Conservation (phyloP, 2,888 invertebrate species). For the Dolichopus griseipennis region DNA sequence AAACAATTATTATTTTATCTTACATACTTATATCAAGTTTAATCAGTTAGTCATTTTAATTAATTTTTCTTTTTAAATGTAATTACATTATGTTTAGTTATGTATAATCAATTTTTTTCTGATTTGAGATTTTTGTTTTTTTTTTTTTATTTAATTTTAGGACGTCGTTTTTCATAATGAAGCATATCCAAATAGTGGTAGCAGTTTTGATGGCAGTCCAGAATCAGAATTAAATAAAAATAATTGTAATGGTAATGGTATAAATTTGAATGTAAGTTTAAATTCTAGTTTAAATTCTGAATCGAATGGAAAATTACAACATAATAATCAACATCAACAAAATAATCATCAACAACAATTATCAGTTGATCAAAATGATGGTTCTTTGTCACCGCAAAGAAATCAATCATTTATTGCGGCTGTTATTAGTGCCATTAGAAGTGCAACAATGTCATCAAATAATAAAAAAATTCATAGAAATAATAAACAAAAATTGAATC, state of each 20-base stretch:
- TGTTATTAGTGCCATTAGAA: slow-evolving; percentile 60
- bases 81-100: no score
- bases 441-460: slow-evolving; percentile 44
- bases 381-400: slow-evolving; percentile 51
- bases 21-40: no score
- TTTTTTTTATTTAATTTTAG: slow-evolving; percentile 38
- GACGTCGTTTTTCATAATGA: slow-evolving; percentile 73
- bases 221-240: slow-evolving; percentile 40
- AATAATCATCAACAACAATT: slow-evolving; percentile 1
- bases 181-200: slow-evolving; percentile 63
- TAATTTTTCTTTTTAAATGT: no score
- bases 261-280: slow-evolving; percentile 25
- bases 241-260: slow-evolving; percentile 14
- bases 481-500: slow-evolving; percentile 17
- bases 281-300: slow-evolving; percentile 26
- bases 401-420: slow-evolving; percentile 62
- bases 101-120: no score
- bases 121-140: background rate
- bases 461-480: slow-evolving; percentile 24
- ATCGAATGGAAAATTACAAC: slow-evolving; percentile 13
- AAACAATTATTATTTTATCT: no score
- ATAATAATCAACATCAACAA: background rate
- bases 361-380: slow-evolving; percentile 32
- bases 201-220: slow-evolving; percentile 60
- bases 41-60: no score